These are phyloP conservation scores for Pycnomerus fuliginosus DNA, from an alignment of 2,888 invertebrate genomes.

Conservation along the genomic window DNA sequence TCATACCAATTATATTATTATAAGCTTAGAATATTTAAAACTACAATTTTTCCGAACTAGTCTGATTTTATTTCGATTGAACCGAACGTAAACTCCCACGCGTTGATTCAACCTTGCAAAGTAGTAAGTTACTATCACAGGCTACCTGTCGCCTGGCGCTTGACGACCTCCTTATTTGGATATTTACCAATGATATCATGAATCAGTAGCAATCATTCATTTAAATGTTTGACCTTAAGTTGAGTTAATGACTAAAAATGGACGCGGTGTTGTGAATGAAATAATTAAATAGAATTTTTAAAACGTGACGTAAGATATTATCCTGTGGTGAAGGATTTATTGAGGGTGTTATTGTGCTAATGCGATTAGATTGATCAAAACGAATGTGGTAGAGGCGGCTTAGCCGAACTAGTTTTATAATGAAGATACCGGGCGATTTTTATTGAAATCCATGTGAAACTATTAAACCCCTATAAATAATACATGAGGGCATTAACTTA, in stretches of 20 bases:
- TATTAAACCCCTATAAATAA: slow-evolving; percentile 36
- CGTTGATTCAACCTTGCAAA: slow-evolving; percentile 34
- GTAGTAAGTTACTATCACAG: slow-evolving; percentile 32
- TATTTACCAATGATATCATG: slow-evolving; percentile 18
- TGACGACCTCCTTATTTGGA: slow-evolving; percentile 20
- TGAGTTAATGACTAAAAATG: slow-evolving; percentile 14
- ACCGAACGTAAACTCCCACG: no score
- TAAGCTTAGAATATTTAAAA: no score
- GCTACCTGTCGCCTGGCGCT: slow-evolving; percentile 35
- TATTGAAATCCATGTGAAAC: slow-evolving; percentile 25
- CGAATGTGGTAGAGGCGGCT: slow-evolving; percentile 11
- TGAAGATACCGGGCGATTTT: slow-evolving; percentile 24
- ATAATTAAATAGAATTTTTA: slow-evolving; percentile 10
- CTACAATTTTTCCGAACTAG: no score
- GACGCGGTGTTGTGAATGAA: slow-evolving; percentile 7
- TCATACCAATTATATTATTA: no score
- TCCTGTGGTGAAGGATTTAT: slow-evolving; percentile 1
- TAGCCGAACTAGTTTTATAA: slow-evolving; percentile 22
- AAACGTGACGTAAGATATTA: slow-evolving; percentile 7
- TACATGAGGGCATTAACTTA: slow-evolving; percentile 39
- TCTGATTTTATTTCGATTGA: no score
- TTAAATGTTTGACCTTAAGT: slow-evolving; percentile 10
- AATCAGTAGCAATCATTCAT: slow-evolving; percentile 10
- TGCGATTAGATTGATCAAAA: slow-evolving; percentile 13
- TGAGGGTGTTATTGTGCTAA: slow-evolving; percentile 11